A percentile compares a stretch with the other conserved stretches of the same genome.
phyloP scores from a whole-genome alignment of 2,797 vertebrate genomes.

The Dermochelys coriacea region DNA sequence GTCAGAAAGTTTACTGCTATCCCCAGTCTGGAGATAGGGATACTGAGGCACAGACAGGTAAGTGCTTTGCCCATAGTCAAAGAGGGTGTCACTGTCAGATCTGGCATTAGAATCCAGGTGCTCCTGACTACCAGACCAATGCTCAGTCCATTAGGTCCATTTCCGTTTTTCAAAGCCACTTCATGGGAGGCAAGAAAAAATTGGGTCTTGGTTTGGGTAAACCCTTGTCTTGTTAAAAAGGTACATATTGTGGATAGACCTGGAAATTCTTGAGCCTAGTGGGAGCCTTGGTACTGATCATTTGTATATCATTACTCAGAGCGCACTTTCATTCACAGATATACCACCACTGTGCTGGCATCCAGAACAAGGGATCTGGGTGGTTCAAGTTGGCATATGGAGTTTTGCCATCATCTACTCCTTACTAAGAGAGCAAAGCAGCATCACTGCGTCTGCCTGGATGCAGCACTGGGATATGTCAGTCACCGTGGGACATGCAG shows the following conservation, averaged over 20 bases:
- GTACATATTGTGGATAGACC: neutral
- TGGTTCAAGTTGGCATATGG: neutral
- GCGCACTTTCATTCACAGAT: neutral
- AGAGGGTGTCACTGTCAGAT: neutral
- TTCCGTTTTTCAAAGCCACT: neutral
- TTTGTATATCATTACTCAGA: rapidly evolving
- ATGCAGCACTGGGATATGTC: neutral
- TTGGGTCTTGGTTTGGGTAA: neutral
- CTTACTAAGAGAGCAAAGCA: neutral
- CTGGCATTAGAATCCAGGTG: rapidly evolving
- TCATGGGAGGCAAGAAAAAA: neutral
- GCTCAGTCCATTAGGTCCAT: neutral
- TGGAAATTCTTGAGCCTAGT: rapidly evolving
- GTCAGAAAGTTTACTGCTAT: neutral
- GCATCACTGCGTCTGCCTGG: neutral
- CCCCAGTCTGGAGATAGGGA: neutral
- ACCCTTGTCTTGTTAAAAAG: neutral
- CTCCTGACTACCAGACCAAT: neutral
- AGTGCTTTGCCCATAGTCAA: neutral
- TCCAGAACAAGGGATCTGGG: neutral
- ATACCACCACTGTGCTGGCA: neutral
- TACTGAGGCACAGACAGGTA: neutral
- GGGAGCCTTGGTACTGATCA: neutral
- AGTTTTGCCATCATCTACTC: neutral
- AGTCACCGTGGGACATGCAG: rapidly evolving